Percentiles rank a stretch among this genome's conserved stretches.
Conservation (phyloP, 2,888 invertebrate genomes). For the Priocnemis perturbator region DNA sequence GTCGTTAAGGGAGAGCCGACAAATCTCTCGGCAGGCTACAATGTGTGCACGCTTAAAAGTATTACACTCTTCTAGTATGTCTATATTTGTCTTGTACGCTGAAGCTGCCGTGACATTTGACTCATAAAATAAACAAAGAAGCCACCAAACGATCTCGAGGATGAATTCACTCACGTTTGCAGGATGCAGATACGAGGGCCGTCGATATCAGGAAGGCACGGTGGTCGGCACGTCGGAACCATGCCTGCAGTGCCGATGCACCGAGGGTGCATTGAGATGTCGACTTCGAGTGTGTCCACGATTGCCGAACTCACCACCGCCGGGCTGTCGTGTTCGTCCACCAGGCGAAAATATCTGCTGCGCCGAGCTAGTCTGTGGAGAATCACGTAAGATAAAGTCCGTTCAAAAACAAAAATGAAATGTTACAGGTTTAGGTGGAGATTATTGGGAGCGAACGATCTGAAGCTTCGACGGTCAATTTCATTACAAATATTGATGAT, state of each 20-base stretch:
- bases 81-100: too few relatives aligned
- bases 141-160: too few relatives aligned
- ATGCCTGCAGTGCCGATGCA: conserved; percentile 87
- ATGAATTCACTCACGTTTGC: conserved; percentile 40
- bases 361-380: conserved; percentile 84
- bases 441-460: neutral
- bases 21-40: too few relatives aligned
- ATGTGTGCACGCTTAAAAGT: too few relatives aligned
- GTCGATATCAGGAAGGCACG: conserved; percentile 81
- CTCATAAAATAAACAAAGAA: too few relatives aligned
- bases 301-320: conserved; percentile 85
- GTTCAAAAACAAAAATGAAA: too few relatives aligned
- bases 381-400: conserved; percentile 76
- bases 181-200: conserved; percentile 86
- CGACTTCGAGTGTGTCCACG: conserved; percentile 86
- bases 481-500: neutral
- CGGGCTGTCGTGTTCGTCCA: conserved; percentile 81
- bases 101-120: too few relatives aligned
- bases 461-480: neutral
- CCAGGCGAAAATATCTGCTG: conserved; percentile 85
- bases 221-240: conserved; percentile 84
- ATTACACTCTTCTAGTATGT: too few relatives aligned
- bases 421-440: neutral
- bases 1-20: too few relatives aligned
- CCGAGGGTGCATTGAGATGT: conserved; percentile 84